Base-by-base conservation (phyloP, 2,888 invertebrate genomes). In the Masnerella sp. region DNA sequence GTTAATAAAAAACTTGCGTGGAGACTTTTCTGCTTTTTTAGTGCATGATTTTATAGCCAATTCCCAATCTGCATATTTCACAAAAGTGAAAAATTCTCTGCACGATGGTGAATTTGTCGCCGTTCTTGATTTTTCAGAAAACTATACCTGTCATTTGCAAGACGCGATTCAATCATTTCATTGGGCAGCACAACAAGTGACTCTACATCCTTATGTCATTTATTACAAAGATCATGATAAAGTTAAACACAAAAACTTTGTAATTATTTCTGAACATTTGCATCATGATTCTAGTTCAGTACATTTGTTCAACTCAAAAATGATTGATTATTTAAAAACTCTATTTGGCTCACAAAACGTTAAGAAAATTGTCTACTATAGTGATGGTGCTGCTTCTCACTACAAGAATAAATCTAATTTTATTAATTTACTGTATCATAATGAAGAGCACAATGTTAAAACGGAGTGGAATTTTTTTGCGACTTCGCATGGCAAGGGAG, bases 381-480 rank as follows among this genome's bases (percentile, higher is more conserved):
- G 47, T 11, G 51, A 62, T 8, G 51, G 61, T 12, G 51, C 61
- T 9, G 51, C 40, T 28, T 40, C 49, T 14, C 61, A 62, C 1
- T 62, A 62, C 14, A 62, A 47, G 28, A 36, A 47, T 25, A 59
- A 59, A 25, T 59, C 34, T 8, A 47, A 47, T 25, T n/a, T n/a
- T n/a, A n/a, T n/a, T n/a, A n/a, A n/a, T n/a, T n/a, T n/a, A n/a
- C n/a, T n/a, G n/a, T n/a, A n/a, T n/a, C n/a, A n/a, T n/a, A n/a
- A n/a, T n/a, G 38, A 61, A 12, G 49, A 61, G 25, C 25, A 30
- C 20, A 28, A 40, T 14, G 47, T 49, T 47, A 30, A 61, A n/a
- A 49, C 61, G 0, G 67, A 67, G 15, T 72, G 34, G 67, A 52
- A 56, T 18, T 73, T 73, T 62, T 67, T 73, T 28, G 68, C 68